phyloP scores from a whole-genome alignment of 1,140 invertebrate genomes.

The Globodera rostochiensis region DNA sequence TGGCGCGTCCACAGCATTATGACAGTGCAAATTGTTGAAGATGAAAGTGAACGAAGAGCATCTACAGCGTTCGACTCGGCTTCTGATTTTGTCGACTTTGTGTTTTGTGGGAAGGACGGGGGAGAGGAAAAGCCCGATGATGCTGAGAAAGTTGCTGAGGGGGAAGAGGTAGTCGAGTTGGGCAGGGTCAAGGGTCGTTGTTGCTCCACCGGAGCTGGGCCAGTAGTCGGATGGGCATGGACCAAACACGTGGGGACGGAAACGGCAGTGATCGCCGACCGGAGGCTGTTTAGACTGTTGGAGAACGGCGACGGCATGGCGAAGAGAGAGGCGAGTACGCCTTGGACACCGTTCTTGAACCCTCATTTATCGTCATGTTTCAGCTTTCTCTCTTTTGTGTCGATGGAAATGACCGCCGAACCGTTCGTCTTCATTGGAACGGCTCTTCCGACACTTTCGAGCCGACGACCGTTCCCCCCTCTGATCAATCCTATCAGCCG shows the following conservation, averaged over 20 bases:
- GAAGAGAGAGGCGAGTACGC: background rate
- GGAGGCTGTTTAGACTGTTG: background rate
- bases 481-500: background rate
- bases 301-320: background rate
- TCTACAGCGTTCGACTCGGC: background rate
- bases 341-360: background rate
- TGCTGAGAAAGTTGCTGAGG: background rate
- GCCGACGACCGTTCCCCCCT: background rate
- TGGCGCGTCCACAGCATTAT: constrained; percentile 3
- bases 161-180: background rate
- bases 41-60: background rate
- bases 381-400: background rate
- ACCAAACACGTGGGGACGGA: background rate
- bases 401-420: background rate
- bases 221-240: background rate
- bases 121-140: background rate
- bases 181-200: background rate
- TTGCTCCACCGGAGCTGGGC: background rate
- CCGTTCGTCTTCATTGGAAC: background rate
- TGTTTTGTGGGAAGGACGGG: background rate
- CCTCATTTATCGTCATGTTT: background rate
- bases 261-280: background rate
- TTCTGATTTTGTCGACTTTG: background rate
- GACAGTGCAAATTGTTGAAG: constrained; percentile 1
- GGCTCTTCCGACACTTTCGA: background rate